phyloP scores from a whole-genome alignment of 2,888 invertebrate genomes.

The Aleiodes testaceus region DNA sequence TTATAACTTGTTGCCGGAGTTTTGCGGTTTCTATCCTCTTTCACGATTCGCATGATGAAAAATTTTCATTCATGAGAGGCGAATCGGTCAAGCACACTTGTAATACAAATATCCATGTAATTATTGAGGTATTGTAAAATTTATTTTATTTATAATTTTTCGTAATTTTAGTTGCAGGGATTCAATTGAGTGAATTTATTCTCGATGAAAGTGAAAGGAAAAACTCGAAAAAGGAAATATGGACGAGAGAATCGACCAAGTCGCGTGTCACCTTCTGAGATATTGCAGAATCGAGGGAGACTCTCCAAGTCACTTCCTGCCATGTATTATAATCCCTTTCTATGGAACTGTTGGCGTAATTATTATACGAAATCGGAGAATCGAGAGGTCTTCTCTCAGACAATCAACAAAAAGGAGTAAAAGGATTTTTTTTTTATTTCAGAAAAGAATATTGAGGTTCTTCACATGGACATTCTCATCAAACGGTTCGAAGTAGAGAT shows the following conservation, averaged over 20 bases:
- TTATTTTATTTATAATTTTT: background rate
- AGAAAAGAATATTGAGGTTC: too few species aligned
- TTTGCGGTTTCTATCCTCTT: background rate
- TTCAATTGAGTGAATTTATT: background rate
- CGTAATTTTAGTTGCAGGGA: background rate
- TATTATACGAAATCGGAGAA: slow-evolving; percentile 2
- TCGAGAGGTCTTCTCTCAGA: background rate
- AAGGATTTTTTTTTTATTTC: too few species aligned
- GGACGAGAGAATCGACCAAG: slow-evolving; percentile 21
- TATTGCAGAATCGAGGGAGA: slow-evolving; percentile 30
- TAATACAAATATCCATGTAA: background rate
- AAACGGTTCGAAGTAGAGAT: too few species aligned
- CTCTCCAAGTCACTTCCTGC: slow-evolving; percentile 27
- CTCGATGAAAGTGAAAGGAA: slow-evolving; percentile 16
- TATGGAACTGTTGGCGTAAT: slow-evolving; percentile 23
- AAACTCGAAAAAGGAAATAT: slow-evolving; percentile 25
- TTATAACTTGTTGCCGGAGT: background rate
- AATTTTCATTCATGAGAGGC: slow-evolving; percentile 60
- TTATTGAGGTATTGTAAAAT: background rate
- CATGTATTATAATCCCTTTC: slow-evolving; percentile 6
- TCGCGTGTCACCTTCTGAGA: slow-evolving; percentile 20
- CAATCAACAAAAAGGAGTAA: slow-evolving; percentile 24
- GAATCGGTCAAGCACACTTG: slow-evolving; percentile 8
- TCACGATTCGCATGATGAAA: slow-evolving; percentile 30
- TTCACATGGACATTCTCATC: too few species aligned